These are phyloP conservation scores for Autographa gamma DNA, from an alignment of 2,888 invertebrate genomes.

Conservation along the genomic window DNA sequence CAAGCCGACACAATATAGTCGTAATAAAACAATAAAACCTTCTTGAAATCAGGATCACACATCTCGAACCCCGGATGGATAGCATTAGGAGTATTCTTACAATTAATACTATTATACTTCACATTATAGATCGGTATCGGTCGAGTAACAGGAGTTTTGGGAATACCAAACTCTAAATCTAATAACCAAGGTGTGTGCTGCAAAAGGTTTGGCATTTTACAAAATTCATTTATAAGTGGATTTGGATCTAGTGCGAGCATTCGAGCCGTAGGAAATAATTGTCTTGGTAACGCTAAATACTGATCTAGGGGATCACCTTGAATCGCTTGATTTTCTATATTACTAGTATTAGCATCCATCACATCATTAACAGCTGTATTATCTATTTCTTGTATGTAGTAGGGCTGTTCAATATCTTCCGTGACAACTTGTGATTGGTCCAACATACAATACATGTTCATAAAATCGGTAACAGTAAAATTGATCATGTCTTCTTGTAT, in stretches of 20 bases:
- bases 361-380: not conserved
- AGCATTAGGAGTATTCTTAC: slow-evolving; percentile 72
- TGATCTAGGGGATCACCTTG: slow-evolving; percentile 61
- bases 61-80: slow-evolving; percentile 78
- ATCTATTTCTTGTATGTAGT: slow-evolving; percentile 8
- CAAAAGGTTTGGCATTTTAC: slow-evolving; percentile 65
- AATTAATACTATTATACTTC: slow-evolving; percentile 72
- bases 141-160: slow-evolving; percentile 66
- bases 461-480: slow-evolving; percentile 12
- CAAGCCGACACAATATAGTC: slow-evolving; percentile 74
- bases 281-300: slow-evolving; percentile 71
- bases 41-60: slow-evolving; percentile 72
- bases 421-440: not conserved
- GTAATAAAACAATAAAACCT: slow-evolving; percentile 73
- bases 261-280: slow-evolving; percentile 74
- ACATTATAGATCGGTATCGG: slow-evolving; percentile 74
- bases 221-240: slow-evolving; percentile 76
- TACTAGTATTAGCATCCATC: slow-evolving; percentile 15
- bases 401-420: slow-evolving; percentile 6
- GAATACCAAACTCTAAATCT: slow-evolving; percentile 78
- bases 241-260: slow-evolving; percentile 74
- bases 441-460: slow-evolving; percentile 16
- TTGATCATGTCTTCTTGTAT: slow-evolving; percentile 7
- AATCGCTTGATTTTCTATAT: not conserved
- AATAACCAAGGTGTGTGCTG: slow-evolving; percentile 72